A percentile compares a stretch with the other conserved stretches of the same genome.
phyloP scores from a whole-genome alignment of 2,113 vertebrate genomes.

The Capra hircus region DNA sequence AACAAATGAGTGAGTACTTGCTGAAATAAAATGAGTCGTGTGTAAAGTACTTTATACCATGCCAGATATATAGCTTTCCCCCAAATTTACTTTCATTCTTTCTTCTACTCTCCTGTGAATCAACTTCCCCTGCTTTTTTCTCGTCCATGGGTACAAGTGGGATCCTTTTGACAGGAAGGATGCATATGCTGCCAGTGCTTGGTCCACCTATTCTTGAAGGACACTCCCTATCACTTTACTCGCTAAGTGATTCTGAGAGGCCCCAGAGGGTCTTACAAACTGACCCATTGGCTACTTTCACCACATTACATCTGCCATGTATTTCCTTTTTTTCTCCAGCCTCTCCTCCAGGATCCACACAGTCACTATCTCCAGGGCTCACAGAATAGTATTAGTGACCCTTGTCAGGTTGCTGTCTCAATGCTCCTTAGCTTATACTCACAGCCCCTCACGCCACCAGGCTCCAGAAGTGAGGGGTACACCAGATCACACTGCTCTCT shows the following conservation, averaged over 20 bases:
- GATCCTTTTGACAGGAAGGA: not conserved
- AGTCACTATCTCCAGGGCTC: not conserved
- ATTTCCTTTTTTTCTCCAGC: not conserved
- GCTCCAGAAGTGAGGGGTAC: not conserved
- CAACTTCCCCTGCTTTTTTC: not conserved
- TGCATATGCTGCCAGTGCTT: not conserved
- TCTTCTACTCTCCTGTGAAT: not conserved
- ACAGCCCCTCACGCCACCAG: not conserved
- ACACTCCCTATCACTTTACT: not conserved
- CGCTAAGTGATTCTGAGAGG: not conserved
- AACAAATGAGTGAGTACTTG: not conserved
- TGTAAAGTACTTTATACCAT: not conserved
- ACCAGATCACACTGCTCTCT: not conserved
- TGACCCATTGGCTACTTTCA: not conserved
- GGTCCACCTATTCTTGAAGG: not conserved
- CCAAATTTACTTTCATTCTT: not conserved
- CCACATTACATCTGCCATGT: not conserved
- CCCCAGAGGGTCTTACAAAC: not conserved
- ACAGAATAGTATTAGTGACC: not conserved
- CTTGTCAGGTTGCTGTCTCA: not conserved
- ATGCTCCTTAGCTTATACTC: not conserved
- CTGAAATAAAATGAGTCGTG: not conserved
- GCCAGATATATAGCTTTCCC: not conserved
- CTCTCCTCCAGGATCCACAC: not conserved
- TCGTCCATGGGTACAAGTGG: not conserved